Conservation (phyloP, 1,140 invertebrate genomes). For the Drosophila albomicans region DNA sequence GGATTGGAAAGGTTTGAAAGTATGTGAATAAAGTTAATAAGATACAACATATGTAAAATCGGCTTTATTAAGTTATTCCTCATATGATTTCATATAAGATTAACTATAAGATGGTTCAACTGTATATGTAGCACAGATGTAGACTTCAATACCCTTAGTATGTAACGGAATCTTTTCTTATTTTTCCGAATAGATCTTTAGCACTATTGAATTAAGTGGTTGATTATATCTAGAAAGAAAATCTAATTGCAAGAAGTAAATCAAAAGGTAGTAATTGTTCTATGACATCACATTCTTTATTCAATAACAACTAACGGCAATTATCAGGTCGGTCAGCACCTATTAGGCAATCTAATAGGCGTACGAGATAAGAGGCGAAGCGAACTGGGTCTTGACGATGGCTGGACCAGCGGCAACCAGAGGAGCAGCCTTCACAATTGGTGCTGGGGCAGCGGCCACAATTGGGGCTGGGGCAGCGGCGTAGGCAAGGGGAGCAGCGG, state of each 20-base stretch:
- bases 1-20: too few relatives aligned
- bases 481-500: conserved; percentile 69
- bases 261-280: not conserved
- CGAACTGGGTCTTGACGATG: conserved; percentile 77
- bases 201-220: too few relatives aligned
- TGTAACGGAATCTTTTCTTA: too few relatives aligned
- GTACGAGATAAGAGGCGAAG: conserved; percentile 76
- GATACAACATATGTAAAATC: too few relatives aligned
- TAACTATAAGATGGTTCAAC: too few relatives aligned
- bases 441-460: conserved; percentile 46
- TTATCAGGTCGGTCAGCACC: conserved; percentile 66
- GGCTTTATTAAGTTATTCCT: too few relatives aligned
- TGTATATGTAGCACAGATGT: too few relatives aligned
- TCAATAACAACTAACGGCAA: conserved; percentile 84
- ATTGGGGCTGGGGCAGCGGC: conserved; percentile 65
- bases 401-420: conserved; percentile 57
- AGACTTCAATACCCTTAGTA: too few relatives aligned
- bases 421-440: conserved; percentile 43
- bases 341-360: conserved; percentile 65
- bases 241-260: not conserved
- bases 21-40: too few relatives aligned
- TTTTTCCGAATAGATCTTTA: too few relatives aligned
- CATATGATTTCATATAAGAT: too few relatives aligned
- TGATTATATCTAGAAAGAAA: too few relatives aligned
- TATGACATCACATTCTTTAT: conserved; percentile 76